Evolutionary conservation across 2,113 vertebrate species (phyloP).

Genomic region (Atrichornis clamosus): DNA sequence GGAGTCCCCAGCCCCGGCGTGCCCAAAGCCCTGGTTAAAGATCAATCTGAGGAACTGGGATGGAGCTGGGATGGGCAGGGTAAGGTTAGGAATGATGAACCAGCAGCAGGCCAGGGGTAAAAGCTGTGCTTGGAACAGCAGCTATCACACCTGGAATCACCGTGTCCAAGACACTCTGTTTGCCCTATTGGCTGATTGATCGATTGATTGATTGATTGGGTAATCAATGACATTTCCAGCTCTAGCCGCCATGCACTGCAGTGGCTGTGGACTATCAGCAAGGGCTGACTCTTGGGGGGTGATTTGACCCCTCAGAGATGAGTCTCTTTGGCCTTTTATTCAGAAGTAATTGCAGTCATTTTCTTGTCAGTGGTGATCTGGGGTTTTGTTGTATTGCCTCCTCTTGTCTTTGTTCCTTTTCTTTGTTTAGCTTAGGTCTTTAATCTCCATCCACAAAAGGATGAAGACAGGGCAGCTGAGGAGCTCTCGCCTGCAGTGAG

Average conservation of each 20-base stretch:
- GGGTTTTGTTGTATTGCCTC: neutral
- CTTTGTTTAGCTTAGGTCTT: neutral
- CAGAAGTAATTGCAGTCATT: neutral
- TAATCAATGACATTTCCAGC: neutral
- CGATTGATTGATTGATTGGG: neutral
- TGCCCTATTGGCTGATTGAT: neutral
- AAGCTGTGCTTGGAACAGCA: neutral
- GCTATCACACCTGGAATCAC: neutral
- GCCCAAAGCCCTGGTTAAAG: neutral
- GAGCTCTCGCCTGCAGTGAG: neutral
- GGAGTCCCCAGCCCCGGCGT: neutral
- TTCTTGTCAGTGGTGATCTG: neutral
- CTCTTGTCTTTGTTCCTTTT: neutral
- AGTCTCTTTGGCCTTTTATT: neutral
- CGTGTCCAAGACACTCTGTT: neutral
- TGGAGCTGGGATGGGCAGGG: accelerated
- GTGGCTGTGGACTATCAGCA: neutral
- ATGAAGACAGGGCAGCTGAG: neutral
- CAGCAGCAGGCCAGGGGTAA: neutral
- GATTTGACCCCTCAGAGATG: neutral
- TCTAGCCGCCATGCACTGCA: neutral
- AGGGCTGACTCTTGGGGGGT: neutral
- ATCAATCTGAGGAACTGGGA: neutral
- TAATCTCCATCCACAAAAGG: neutral
- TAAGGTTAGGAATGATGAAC: neutral